phyloP scores from a whole-genome alignment of 2,797 vertebrate species.

The Astyanax mexicanus region DNA sequence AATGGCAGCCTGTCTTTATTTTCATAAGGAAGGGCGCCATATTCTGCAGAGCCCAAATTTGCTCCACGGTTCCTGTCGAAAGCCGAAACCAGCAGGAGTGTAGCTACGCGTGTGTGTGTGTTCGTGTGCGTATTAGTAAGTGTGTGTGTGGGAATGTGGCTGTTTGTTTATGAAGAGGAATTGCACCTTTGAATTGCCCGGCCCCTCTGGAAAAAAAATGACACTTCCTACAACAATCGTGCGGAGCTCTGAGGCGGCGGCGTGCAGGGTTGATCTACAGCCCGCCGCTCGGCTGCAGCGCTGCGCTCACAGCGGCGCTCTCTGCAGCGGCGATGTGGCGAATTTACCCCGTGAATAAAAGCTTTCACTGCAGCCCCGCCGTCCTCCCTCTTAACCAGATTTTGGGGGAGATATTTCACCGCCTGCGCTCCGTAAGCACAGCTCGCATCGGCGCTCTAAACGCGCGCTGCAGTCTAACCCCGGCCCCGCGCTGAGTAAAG shows the following conservation, averaged over 20 bases:
- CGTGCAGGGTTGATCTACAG: conserved; percentile 71
- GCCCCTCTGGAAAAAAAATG: conserved; percentile 83
- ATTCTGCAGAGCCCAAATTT: conserved; percentile 91
- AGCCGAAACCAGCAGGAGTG: background rate
- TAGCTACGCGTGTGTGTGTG: background rate
- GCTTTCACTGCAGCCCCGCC: conserved; percentile 46
- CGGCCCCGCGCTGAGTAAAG: background rate
- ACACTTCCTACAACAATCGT: conserved; percentile 90
- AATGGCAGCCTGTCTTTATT: conserved; percentile 97
- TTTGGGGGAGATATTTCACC: conserved; percentile 54
- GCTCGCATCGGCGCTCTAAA: background rate
- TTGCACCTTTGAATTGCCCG: conserved; percentile 93
- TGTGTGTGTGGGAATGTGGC: conserved; percentile 66
- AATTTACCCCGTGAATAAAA: background rate
- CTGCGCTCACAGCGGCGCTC: background rate
- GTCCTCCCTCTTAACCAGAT: conserved; percentile 63
- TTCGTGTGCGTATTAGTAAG: no score
- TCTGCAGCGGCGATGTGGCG: background rate
- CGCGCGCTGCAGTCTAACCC: background rate
- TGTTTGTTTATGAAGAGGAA: conserved; percentile 86
- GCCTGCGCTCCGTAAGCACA: conserved; percentile 40
- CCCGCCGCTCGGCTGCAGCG: conserved; percentile 55
- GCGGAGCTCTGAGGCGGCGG: no score
- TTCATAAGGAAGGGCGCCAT: conserved; percentile 97
- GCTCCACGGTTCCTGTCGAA: conserved; percentile 38